phyloP scores from a whole-genome alignment of 2,113 vertebrate species.

The Charina bottae region DNA sequence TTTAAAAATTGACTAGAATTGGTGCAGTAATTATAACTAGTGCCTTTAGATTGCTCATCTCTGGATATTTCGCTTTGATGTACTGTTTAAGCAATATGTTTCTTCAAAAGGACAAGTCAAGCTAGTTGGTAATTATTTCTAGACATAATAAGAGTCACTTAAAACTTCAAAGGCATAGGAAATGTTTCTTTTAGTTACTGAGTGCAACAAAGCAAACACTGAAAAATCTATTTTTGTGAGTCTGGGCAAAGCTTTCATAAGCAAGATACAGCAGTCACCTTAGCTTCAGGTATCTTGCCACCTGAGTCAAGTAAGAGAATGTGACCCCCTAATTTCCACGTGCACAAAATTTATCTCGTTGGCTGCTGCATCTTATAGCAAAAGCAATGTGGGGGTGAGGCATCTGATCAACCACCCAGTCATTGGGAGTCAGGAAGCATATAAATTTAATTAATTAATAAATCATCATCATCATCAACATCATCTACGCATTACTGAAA shows the following conservation, averaged over 20 bases:
- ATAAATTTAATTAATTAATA: too few species aligned
- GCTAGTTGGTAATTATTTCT: conserved; percentile 55
- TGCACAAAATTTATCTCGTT: background rate
- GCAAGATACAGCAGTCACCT: too few species aligned
- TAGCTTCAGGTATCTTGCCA: too few species aligned
- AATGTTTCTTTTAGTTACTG: too few species aligned
- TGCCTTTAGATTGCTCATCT: conserved; percentile 43
- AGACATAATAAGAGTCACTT: conserved; percentile 48
- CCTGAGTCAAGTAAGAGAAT: too few species aligned
- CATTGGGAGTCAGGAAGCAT: too few species aligned
- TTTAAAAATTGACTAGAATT: conserved; percentile 48
- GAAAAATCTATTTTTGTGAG: conserved; percentile 15
- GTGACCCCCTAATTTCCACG: background rate
- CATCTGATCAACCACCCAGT: too few species aligned
- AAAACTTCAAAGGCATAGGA: conserved; percentile 32
- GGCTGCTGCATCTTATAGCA: too few species aligned
- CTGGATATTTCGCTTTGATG: conserved; percentile 54
- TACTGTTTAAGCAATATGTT: conserved; percentile 45
- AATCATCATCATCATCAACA: too few species aligned
- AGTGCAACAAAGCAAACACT: conserved; percentile 1
- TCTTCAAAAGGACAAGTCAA: conserved; percentile 58
- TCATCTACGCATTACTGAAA: too few species aligned
- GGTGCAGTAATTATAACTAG: conserved; percentile 48
- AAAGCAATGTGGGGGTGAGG: too few species aligned
- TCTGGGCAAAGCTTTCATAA: conserved; percentile 35